A percentile compares a stretch with the other conserved stretches of the same genome.
These are phyloP conservation scores for Pantelozetes paolii DNA, from an alignment of 2,888 invertebrate genomes.

Conservation along the genomic window DNA sequence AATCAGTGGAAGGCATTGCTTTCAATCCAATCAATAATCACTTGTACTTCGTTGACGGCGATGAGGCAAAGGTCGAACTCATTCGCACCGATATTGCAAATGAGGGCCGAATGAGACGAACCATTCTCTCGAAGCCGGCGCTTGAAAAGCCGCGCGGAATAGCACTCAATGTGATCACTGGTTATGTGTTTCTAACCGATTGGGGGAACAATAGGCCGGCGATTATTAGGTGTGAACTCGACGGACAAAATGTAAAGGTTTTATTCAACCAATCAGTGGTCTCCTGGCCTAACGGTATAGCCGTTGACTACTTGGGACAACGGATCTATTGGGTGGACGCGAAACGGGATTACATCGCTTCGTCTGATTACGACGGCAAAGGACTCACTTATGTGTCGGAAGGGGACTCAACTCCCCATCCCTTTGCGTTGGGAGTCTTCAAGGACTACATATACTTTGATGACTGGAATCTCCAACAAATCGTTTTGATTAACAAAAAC, in stretches of 20 bases:
- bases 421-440: constrained; percentile 88
- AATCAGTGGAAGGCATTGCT: constrained; percentile 81
- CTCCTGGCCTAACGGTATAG: constrained; percentile 96
- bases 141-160: constrained; percentile 91
- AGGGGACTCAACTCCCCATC: constrained; percentile 79
- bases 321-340: constrained; percentile 97
- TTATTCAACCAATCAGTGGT: constrained; percentile 59
- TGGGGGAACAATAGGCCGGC: constrained; percentile 79
- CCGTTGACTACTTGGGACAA: constrained; percentile 92
- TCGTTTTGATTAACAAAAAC: constrained; percentile 74
- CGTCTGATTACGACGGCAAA: constrained; percentile 80
- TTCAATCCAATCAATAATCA: constrained; percentile 82
- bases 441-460: constrained; percentile 91
- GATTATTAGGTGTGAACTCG: constrained; percentile 71
- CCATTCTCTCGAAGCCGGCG: constrained; percentile 64
- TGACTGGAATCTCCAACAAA: constrained; percentile 84
- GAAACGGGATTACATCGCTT: constrained; percentile 92
- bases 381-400: constrained; percentile 76
- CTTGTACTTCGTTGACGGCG: constrained; percentile 80
- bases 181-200: constrained; percentile 92
- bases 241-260: constrained; percentile 60
- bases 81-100: constrained; percentile 64
- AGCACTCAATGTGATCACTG: constrained; percentile 93
- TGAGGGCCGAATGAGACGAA: constrained; percentile 68
- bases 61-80: constrained; percentile 72